Conservation (phyloP, 92 coral and sea anemone species). For the Heteractis magnifica region DNA sequence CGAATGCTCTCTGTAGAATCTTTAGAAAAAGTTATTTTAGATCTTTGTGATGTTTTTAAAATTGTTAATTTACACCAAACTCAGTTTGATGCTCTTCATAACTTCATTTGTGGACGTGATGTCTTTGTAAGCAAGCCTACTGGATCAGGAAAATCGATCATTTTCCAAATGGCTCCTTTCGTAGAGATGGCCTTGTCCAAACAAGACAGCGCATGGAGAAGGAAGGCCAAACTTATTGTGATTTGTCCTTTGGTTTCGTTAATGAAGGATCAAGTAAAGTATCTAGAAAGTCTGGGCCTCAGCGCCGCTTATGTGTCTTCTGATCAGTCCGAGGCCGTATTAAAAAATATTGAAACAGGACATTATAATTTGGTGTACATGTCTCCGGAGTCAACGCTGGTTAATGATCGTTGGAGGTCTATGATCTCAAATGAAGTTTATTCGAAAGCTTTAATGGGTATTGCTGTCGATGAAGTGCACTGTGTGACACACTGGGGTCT, state of each 20-base stretch:
- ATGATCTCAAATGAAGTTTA: conserved; percentile 28
- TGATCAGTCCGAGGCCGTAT: conserved; percentile 27
- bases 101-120: conserved; percentile 32
- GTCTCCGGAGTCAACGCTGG: conserved; percentile 47
- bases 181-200: too few species aligned
- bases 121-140: conserved; percentile 33
- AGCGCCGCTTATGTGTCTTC: conserved; percentile 21
- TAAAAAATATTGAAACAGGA: conserved; percentile 25
- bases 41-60: conserved; percentile 15
- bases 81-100: conserved; percentile 20
- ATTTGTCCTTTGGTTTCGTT: conserved; percentile 22
- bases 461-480: conserved; percentile 55
- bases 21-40: conserved; percentile 13
- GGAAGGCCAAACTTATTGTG: neutral
- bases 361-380: conserved; percentile 24
- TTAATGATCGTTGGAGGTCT: conserved; percentile 7
- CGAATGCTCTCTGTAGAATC: neutral
- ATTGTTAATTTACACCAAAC: neutral
- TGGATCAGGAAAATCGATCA: conserved; percentile 30
- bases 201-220: too few species aligned
- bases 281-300: neutral
- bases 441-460: conserved; percentile 10
- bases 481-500: conserved; percentile 51
- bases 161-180: too few species aligned
- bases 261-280: conserved; percentile 48